Percentiles rank a stretch among this genome's conserved stretches.
Evolutionary conservation across 2,113 vertebrate species (phyloP).

Genomic region (Diphyllodes magnificus): DNA sequence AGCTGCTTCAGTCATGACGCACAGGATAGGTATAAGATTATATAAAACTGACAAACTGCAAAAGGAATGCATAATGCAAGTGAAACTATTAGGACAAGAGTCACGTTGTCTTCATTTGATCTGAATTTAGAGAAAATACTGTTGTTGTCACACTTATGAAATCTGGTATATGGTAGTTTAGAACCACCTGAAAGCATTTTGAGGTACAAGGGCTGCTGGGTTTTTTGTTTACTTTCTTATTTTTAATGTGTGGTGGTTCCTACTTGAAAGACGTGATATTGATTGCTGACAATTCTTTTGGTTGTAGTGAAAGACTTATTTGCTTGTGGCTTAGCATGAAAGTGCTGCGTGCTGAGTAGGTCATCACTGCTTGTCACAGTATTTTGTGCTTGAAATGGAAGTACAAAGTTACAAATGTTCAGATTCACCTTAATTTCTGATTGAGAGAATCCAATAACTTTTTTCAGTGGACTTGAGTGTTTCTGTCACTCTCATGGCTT

Average conservation of each 20-base stretch:
- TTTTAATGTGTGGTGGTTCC: background rate
- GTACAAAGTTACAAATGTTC: background rate
- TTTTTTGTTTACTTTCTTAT: background rate
- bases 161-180: background rate
- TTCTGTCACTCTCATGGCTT: background rate
- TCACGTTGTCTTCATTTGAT: background rate
- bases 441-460: background rate
- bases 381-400: background rate
- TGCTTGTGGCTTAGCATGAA: background rate
- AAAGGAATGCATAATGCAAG: background rate
- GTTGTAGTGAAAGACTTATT: background rate
- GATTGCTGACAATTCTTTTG: background rate
- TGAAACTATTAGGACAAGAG: background rate
- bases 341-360: background rate
- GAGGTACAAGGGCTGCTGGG: rapidly evolving
- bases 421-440: background rate
- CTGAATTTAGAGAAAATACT: background rate
- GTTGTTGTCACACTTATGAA: background rate
- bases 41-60: background rate
- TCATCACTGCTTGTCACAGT: background rate
- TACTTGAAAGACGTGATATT: background rate
- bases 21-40: background rate
- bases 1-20: background rate
- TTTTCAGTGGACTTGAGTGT: background rate
- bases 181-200: background rate